Base-by-base conservation (phyloP, 2,888 invertebrate species). In the Brachycybe producta region DNA sequence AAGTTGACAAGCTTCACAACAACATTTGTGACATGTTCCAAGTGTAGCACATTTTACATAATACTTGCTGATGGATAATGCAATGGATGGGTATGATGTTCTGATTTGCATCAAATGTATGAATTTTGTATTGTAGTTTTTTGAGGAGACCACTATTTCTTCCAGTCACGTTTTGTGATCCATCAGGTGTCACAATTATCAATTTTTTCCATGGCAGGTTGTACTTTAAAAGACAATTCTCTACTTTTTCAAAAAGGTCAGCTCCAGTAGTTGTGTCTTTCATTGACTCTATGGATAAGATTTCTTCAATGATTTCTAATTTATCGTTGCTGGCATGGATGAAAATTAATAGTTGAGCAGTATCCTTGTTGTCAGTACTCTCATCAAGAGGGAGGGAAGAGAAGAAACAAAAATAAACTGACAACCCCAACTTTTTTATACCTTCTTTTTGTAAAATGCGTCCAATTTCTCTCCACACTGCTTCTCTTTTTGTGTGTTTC, bases 331-430 rank as follows among this genome's bases (percentile, higher is more conserved):
- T 34, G 24, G 52, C 49, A 28, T 51, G 34, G 30, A 56, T 56
- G 36, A 54, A 56, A 40, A 51, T 41, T 28, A 30, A 21, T 27
- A 55, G 46, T 24, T 55, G 52, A 28, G 52, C 52, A 34, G 41
- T 46, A 27, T 56, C 53, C 24, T 30, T 53, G 11, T 41, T 38
- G 27, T 55, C 55, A n/a, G 40, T 53, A 41, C 49, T 56, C 50
- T 55, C 52, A 45, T 55, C 55, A 28, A 56, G 35, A 46, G 52
- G 45, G 21, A 55, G 19, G 23, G 45, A 55, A 52, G 8, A 30
- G 30, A 30, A 30, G n/a, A n/a, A n/a, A n/a, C n/a, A n/a, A n/a
- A n/a, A n/a, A n/a, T n/a, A n/a, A n/a, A n/a, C n/a, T n/a, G n/a
- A n/a, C n/a, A n/a, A n/a, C n/a, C n/a, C n/a, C n/a, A n/a, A n/a